Conservation (phyloP, 1,140 invertebrate species). For the Magallana ariakensis region DNA sequence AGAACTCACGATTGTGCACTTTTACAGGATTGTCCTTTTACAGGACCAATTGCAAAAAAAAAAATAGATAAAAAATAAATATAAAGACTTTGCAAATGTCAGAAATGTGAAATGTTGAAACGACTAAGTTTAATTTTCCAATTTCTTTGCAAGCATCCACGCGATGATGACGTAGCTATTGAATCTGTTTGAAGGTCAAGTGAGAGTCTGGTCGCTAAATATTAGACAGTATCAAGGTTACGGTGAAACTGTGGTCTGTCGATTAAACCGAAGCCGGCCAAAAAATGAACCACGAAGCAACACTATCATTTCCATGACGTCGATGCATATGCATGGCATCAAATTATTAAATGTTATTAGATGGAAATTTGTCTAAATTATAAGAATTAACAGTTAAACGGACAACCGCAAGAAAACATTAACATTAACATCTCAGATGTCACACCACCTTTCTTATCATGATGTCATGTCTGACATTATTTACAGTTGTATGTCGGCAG, state of each 20-base stretch:
- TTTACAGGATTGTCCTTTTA: too few relatives aligned
- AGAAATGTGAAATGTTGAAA: too few relatives aligned
- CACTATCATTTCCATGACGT: neutral
- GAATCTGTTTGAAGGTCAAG: too few relatives aligned
- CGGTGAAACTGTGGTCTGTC: neutral
- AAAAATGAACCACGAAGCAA: neutral
- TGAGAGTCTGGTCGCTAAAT: neutral
- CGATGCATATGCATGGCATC: neutral
- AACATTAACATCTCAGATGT: neutral
- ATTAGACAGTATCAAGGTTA: neutral
- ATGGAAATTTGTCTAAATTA: slow-evolving; percentile 9
- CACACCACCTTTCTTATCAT: neutral
- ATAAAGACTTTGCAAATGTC: too few relatives aligned
- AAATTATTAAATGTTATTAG: slow-evolving; percentile 22
- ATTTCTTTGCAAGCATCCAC: too few relatives aligned
- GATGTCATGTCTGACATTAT: slow-evolving; percentile 18
- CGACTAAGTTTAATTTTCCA: too few relatives aligned
- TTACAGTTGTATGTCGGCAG: neutral
- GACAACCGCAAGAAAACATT: neutral
- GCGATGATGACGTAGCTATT: too few relatives aligned
- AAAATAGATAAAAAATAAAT: too few relatives aligned
- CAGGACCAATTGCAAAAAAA: too few relatives aligned
- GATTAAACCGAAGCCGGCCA: neutral
- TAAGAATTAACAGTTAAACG: neutral
- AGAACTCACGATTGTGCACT: too few relatives aligned